Conservation (phyloP, 2,888 invertebrate genomes). For the Beris chalybata region DNA sequence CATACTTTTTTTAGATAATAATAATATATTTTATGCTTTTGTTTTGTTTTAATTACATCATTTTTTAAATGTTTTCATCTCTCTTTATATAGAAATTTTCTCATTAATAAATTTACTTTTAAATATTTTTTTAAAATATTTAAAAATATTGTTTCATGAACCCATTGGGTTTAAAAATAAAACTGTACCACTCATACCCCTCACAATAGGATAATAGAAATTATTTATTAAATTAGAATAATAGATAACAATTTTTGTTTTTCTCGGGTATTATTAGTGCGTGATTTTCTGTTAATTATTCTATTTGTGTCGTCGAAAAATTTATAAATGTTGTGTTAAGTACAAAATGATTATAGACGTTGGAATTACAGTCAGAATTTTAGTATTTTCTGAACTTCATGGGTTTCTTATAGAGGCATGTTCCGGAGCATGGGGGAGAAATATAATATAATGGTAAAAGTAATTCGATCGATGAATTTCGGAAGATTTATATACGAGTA, state of each 20-base stretch:
- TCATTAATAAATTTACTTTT: slow-evolving; percentile 42
- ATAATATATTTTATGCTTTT: slow-evolving; percentile 32
- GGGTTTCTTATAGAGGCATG: too few species aligned
- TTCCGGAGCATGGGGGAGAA: too few species aligned
- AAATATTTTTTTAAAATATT: slow-evolving; percentile 46
- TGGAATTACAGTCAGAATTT: too few species aligned
- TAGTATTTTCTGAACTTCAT: too few species aligned
- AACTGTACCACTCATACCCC: slow-evolving; percentile 49
- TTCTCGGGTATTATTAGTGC: too few species aligned
- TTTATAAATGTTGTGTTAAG: background rate
- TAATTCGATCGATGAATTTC: too few species aligned
- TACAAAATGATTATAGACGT: background rate
- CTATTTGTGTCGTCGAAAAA: slow-evolving; percentile 1
- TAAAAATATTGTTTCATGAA: slow-evolving; percentile 49
- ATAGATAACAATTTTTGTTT: background rate
- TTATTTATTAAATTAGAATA: background rate
- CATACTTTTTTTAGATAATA: slow-evolving; percentile 31
- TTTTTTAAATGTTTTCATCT: slow-evolving; percentile 41
- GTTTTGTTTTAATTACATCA: slow-evolving; percentile 28
- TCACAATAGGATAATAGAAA: slow-evolving; percentile 31
- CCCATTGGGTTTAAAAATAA: slow-evolving; percentile 57
- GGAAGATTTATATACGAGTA: too few species aligned
- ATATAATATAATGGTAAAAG: too few species aligned
- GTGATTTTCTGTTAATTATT: slow-evolving; percentile 6
- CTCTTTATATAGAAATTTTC: slow-evolving; percentile 42